These are phyloP conservation scores for Pterostichus niger DNA, from an alignment of 2,888 invertebrate genomes.

Conservation along the genomic window DNA sequence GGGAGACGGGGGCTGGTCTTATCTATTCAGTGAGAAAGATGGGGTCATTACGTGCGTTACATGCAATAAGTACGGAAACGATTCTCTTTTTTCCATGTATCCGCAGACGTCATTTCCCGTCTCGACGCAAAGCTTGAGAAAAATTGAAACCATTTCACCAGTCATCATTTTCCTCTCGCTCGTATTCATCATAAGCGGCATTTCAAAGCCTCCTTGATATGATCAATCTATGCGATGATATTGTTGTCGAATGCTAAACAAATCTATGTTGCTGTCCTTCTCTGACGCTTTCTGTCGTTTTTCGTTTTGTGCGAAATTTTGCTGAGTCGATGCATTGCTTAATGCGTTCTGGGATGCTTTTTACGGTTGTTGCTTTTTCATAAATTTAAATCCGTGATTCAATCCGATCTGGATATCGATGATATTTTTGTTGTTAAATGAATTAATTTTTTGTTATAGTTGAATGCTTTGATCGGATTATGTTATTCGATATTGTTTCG, in stretches of 20 bases:
- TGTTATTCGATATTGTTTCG: slow-evolving; percentile 20
- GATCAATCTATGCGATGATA: slow-evolving; percentile 51
- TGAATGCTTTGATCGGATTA: slow-evolving; percentile 34
- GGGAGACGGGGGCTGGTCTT: slow-evolving; percentile 15
- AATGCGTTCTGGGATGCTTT: slow-evolving; percentile 53
- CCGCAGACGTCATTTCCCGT: slow-evolving; percentile 61
- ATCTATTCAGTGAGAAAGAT: slow-evolving; percentile 65
- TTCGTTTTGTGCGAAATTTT: slow-evolving; percentile 43
- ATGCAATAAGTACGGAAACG: slow-evolving; percentile 59
- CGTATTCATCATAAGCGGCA: slow-evolving; percentile 50
- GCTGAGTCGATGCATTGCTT: slow-evolving; percentile 60
- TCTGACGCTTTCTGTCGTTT: neutral
- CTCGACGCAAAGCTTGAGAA: slow-evolving; percentile 52
- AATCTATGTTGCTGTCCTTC: slow-evolving; percentile 11
- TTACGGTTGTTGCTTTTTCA: slow-evolving; percentile 63
- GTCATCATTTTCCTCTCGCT: slow-evolving; percentile 58
- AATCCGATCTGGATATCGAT: slow-evolving; percentile 25
- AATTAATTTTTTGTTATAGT: slow-evolving; percentile 46
- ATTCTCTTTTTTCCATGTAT: slow-evolving; percentile 57
- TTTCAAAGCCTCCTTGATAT: slow-evolving; percentile 59
- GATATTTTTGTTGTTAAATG: slow-evolving; percentile 45
- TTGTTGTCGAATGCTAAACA: slow-evolving; percentile 53
- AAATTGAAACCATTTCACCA: slow-evolving; percentile 62
- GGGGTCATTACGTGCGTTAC: slow-evolving; percentile 61
- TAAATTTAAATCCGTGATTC: slow-evolving; percentile 61